phyloP scores from a whole-genome alignment of 2,888 invertebrate genomes.

The Tachystola acroxantha region DNA sequence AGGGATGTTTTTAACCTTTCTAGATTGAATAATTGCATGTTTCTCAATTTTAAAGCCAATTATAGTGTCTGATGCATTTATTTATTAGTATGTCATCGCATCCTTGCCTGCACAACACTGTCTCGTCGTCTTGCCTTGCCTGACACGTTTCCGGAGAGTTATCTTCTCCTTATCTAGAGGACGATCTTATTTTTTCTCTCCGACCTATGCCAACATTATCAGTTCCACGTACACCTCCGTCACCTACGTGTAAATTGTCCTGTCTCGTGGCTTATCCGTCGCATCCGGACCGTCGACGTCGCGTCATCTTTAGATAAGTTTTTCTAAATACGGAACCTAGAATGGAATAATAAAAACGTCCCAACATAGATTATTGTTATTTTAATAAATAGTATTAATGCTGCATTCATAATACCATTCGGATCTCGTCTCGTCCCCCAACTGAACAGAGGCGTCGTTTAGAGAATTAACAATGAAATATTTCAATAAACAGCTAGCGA shows the following conservation, averaged over 20 bases:
- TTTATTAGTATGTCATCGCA: too few relatives aligned
- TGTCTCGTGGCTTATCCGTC: conserved; percentile 48
- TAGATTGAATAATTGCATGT: too few relatives aligned
- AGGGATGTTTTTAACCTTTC: too few relatives aligned
- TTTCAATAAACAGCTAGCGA: conserved; percentile 68
- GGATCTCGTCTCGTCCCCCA: conserved; percentile 52
- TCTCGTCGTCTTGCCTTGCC: too few relatives aligned
- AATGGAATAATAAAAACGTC: conserved; percentile 38
- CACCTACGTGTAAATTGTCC: conserved; percentile 60
- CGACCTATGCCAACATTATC: conserved; percentile 66
- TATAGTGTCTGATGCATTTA: too few relatives aligned
- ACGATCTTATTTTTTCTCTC: conserved; percentile 45
- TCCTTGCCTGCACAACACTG: too few relatives aligned
- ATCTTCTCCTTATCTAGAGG: conserved; percentile 50
- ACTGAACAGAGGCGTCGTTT: conserved; percentile 51
- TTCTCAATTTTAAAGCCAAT: too few relatives aligned
- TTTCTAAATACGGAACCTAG: conserved; percentile 34
- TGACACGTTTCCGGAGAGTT: conserved; percentile 39
- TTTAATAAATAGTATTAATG: conserved; percentile 69
- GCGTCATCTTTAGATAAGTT: conserved; percentile 31
- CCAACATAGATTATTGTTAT: conserved; percentile 56
- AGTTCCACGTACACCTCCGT: conserved; percentile 34
- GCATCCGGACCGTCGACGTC: conserved; percentile 42
- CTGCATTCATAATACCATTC: conserved; percentile 53
- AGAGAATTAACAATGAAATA: conserved; percentile 74